Evolutionary conservation across 2,888 invertebrate genomes (phyloP).

Genomic region (Alsophila aescularia): DNA sequence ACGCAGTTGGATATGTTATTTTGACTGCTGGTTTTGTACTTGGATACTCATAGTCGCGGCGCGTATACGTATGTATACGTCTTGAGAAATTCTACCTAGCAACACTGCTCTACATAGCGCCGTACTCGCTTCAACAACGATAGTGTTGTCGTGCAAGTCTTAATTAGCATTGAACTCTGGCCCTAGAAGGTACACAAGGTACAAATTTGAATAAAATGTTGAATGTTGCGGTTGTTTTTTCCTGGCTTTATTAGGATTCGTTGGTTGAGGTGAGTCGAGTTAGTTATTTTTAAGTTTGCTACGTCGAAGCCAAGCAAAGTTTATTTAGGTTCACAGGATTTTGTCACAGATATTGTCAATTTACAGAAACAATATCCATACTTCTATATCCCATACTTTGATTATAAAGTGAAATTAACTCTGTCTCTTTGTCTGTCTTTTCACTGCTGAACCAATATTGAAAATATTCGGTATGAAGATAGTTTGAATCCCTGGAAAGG

Average conservation of each 20-base stretch:
- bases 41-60: too few relatives aligned
- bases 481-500: too few relatives aligned
- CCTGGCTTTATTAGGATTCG: neutral
- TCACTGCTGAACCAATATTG: too few relatives aligned
- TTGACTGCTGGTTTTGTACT: too few relatives aligned
- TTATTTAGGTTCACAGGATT: neutral
- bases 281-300: neutral
- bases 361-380: too few relatives aligned
- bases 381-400: too few relatives aligned
- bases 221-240: constrained; percentile 3
- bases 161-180: constrained; percentile 64
- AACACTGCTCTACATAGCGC: constrained; percentile 28
- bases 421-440: too few relatives aligned
- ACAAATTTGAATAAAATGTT: constrained; percentile 19
- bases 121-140: constrained; percentile 49
- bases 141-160: constrained; percentile 63
- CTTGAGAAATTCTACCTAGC: neutral
- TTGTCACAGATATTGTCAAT: neutral
- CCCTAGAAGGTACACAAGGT: constrained; percentile 17
- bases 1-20: too few relatives aligned
- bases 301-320: neutral
- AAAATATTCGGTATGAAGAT: too few relatives aligned
- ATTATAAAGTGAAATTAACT: too few relatives aligned
- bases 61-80: too few relatives aligned
- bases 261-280: neutral